These are phyloP conservation scores for Zenarchopterus dispar DNA, from an alignment of 2,797 vertebrate genomes.

Conservation along the genomic window DNA sequence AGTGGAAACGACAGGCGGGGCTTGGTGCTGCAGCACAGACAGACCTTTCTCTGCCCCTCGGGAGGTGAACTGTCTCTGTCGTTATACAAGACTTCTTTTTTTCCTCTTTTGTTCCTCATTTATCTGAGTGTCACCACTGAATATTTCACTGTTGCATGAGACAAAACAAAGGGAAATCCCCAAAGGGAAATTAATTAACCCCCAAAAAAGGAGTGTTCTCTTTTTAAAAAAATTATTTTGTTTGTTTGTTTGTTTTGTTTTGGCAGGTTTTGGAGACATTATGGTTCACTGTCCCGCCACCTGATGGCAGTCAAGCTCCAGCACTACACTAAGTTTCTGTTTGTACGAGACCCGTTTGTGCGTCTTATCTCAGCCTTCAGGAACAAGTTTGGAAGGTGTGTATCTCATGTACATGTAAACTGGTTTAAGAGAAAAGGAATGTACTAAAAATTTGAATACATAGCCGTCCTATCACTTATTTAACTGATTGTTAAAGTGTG, in stretches of 20 bases:
- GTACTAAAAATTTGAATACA: constrained; percentile 10
- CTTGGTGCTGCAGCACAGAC: constrained; percentile 49
- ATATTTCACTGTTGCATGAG: not conserved
- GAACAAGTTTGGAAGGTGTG: constrained; percentile 87
- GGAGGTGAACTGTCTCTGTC: constrained; percentile 24
- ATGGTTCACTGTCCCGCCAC: constrained; percentile 89
- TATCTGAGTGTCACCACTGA: not conserved
- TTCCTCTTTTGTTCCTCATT: not conserved
- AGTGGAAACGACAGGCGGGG: constrained; percentile 45
- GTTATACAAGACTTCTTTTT: not conserved
- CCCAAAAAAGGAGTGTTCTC: too few relatives aligned
- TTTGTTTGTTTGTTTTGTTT: constrained; percentile 8
- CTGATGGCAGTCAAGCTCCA: constrained; percentile 92
- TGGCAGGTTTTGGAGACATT: constrained; percentile 89
- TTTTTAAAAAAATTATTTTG: not conserved
- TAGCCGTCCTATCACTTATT: not conserved
- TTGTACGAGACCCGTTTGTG: constrained; percentile 94
- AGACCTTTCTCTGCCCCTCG: constrained; percentile 48
- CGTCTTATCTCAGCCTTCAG: constrained; percentile 95
- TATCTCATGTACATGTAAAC: not conserved
- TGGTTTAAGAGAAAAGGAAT: not conserved
- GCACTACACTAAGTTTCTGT: constrained; percentile 96
- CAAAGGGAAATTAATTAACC: too few relatives aligned
- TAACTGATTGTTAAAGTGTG: constrained; percentile 6
- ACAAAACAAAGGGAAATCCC: too few relatives aligned